Percentiles rank a stretch among this genome's conserved stretches.
Conservation (phyloP, 1,140 invertebrate species). For the Trichonephila inaurata region DNA sequence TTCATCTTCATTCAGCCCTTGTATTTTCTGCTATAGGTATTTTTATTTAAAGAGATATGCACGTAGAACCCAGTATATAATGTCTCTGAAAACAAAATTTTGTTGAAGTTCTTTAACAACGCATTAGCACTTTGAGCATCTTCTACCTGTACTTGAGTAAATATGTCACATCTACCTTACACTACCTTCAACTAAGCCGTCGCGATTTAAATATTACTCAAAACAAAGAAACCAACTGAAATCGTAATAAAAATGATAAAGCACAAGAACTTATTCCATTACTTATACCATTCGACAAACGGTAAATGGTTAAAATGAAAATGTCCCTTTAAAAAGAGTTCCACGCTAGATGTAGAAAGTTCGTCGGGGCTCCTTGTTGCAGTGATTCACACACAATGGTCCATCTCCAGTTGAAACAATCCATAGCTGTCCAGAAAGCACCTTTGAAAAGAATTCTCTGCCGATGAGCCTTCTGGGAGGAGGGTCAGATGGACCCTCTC, state of each 20-base stretch:
- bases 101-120: neutral
- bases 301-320: neutral
- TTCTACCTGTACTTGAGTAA: neutral
- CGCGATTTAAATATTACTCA: slow-evolving; percentile 3
- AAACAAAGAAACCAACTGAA: neutral
- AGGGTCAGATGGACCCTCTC: neutral
- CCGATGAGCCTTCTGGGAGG: neutral
- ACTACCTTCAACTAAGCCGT: slow-evolving; percentile 18
- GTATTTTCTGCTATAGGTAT: neutral
- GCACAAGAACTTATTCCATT: neutral
- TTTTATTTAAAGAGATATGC: neutral
- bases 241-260: neutral
- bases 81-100: neutral
- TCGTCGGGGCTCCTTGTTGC: slow-evolving; percentile 23
- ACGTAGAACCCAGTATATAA: neutral
- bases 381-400: neutral
- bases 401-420: neutral
- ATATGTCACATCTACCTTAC: neutral
- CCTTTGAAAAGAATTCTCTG: neutral
- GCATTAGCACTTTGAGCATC: slow-evolving; percentile 7
- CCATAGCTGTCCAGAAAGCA: slow-evolving; percentile 16
- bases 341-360: neutral
- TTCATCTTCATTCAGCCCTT: too few species aligned
- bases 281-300: neutral
- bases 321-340: slow-evolving; percentile 5